Conservation (phyloP, 2,113 vertebrate genomes). For the Psephotus haematonotus region DNA sequence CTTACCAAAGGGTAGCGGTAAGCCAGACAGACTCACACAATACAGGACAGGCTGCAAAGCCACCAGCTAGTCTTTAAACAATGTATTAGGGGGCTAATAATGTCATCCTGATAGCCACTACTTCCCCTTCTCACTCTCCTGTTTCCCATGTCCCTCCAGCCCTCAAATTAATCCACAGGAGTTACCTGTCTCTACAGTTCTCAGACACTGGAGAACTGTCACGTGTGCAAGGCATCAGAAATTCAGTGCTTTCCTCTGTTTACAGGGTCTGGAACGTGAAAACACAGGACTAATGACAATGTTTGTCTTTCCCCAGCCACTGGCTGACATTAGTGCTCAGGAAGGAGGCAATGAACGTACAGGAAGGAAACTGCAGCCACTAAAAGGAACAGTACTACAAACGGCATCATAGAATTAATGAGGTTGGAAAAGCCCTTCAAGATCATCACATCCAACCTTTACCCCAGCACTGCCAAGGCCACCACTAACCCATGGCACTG, state of each 20-base stretch:
- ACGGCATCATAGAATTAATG: neutral
- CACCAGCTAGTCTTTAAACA: neutral
- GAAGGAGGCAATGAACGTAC: neutral
- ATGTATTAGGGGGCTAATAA: neutral
- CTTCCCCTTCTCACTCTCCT: neutral
- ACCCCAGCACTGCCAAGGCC: neutral
- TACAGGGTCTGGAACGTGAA: neutral
- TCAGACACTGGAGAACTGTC: neutral
- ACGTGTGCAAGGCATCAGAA: neutral
- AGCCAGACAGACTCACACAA: slow-evolving; percentile 38
- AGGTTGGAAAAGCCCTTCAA: neutral
- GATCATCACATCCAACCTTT: neutral
- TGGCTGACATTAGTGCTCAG: neutral
- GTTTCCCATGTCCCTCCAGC: neutral
- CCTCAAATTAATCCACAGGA: neutral
- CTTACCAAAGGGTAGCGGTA: slow-evolving; percentile 34
- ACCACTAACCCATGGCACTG: neutral
- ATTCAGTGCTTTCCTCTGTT: neutral
- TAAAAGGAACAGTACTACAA: neutral
- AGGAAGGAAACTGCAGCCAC: neutral
- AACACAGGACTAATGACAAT: neutral
- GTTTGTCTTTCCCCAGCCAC: neutral
- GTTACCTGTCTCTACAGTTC: neutral
- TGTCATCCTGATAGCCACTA: neutral
- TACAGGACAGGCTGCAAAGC: neutral